These are phyloP conservation scores for Lepidotrigona ventralis DNA, from an alignment of 1,140 invertebrate species.

Conservation along the genomic window DNA sequence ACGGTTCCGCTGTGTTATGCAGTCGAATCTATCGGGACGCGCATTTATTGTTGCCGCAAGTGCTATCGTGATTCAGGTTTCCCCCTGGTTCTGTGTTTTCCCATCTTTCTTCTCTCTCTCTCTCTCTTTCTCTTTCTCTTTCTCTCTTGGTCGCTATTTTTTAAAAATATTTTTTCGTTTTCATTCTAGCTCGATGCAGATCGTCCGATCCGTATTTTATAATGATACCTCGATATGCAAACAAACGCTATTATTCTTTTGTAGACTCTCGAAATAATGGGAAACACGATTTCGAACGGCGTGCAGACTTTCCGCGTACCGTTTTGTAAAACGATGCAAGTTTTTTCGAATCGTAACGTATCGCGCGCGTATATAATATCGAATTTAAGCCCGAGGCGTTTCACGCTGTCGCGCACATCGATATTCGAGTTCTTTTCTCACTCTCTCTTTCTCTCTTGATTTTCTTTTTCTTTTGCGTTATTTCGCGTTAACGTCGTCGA, in stretches of 20 bases:
- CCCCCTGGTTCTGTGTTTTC: background rate
- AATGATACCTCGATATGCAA: background rate
- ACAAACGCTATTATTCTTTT: background rate
- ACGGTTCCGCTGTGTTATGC: constrained; percentile 20
- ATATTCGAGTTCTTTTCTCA: background rate
- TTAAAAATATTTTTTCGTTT: background rate
- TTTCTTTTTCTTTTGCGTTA: background rate
- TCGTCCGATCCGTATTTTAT: constrained; percentile 13
- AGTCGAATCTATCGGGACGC: constrained; percentile 21
- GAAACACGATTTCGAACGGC: background rate
- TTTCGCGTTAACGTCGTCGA: background rate
- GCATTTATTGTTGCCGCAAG: constrained; percentile 29
- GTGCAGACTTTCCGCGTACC: background rate
- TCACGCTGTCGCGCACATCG: background rate
- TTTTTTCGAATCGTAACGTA: background rate
- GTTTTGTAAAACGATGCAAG: background rate
- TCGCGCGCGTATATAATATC: background rate
- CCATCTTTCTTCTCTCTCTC: background rate
- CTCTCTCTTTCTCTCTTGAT: background rate
- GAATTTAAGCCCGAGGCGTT: background rate
- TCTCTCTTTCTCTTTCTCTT: background rate
- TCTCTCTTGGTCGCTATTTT: too few species aligned
- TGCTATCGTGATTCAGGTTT: constrained; percentile 21
- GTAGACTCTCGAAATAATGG: background rate
- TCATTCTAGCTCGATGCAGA: background rate